Percentiles rank a stretch among this genome's conserved stretches.
phyloP scores from a whole-genome alignment of 2,888 invertebrate species.

The Scotopteryx bipunctaria region DNA sequence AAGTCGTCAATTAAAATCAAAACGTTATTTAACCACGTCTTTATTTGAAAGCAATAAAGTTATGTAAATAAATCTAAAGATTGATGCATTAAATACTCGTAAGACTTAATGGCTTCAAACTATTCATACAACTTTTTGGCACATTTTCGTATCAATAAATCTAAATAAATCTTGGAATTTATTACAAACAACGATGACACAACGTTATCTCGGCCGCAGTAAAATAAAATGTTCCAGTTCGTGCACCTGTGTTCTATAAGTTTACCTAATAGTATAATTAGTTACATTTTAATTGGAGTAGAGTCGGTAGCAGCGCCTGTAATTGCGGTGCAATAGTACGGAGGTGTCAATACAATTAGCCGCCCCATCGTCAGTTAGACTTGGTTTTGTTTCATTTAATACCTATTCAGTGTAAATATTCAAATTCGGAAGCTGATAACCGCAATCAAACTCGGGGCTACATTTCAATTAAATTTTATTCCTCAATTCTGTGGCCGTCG shows the following conservation, averaged over 20 bases:
- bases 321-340: conserved; percentile 26
- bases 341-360: conserved; percentile 35
- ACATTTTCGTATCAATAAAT: conserved; percentile 41
- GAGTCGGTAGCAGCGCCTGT: conserved; percentile 16
- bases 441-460: conserved; percentile 76
- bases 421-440: conserved; percentile 83
- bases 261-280: conserved; percentile 37
- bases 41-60: conserved; percentile 35
- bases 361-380: conserved; percentile 36
- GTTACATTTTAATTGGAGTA: conserved; percentile 33
- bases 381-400: conserved; percentile 48
- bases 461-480: conserved; percentile 84
- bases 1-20: conserved; percentile 24
- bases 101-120: conserved; percentile 33
- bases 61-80: conserved; percentile 29
- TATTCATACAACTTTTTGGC: conserved; percentile 36
- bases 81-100: conserved; percentile 39
- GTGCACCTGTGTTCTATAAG: conserved; percentile 26
- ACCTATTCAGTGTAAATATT: conserved; percentile 77
- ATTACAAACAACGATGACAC: conserved; percentile 27
- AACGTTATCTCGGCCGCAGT: conserved; percentile 11
- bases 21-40: conserved; percentile 27
- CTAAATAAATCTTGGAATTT: conserved; percentile 23
- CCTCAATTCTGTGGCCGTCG: conserved; percentile 78
- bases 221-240: conserved; percentile 27